These are phyloP conservation scores for Eupithecia abbreviata DNA, from an alignment of 2,888 invertebrate genomes.

Conservation along the genomic window DNA sequence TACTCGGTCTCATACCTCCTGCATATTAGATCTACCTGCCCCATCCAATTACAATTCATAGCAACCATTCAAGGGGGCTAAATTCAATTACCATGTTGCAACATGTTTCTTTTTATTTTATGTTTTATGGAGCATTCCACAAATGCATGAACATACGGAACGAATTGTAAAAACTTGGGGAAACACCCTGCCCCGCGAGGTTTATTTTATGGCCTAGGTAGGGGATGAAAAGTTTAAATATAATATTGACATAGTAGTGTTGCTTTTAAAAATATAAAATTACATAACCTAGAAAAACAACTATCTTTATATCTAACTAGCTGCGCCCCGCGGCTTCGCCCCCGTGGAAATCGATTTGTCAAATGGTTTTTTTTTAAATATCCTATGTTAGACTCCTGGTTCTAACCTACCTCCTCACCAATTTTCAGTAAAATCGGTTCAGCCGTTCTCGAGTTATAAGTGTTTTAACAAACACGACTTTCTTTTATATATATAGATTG, in stretches of 20 bases:
- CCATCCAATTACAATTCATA: conserved; percentile 57
- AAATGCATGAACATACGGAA: conserved; percentile 46
- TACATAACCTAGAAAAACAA: neutral
- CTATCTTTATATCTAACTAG: too few relatives aligned
- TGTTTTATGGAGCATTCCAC: conserved; percentile 71
- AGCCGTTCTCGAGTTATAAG: too few relatives aligned
- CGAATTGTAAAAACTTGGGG: conserved; percentile 29
- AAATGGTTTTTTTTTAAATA: too few relatives aligned
- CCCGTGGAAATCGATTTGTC: too few relatives aligned
- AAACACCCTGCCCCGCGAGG: conserved; percentile 10
- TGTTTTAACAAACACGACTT: too few relatives aligned
- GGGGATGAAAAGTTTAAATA: conserved; percentile 6
- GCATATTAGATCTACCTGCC: conserved; percentile 40
- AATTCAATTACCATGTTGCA: conserved; percentile 71
- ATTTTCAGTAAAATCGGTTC: too few relatives aligned
- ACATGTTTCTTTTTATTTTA: conserved; percentile 59
- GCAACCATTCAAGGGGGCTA: conserved; percentile 57
- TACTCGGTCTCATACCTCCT: conserved; percentile 21
- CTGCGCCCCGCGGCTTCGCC: too few relatives aligned
- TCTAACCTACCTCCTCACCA: too few relatives aligned
- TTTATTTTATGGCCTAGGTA: conserved; percentile 23
- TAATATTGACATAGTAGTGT: neutral
- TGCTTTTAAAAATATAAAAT: neutral
- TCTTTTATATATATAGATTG: too few relatives aligned
- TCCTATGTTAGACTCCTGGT: too few relatives aligned